Evolutionary conservation across 2,888 invertebrate genomes (phyloP).

Genomic region (Ichneumon xanthorius): DNA sequence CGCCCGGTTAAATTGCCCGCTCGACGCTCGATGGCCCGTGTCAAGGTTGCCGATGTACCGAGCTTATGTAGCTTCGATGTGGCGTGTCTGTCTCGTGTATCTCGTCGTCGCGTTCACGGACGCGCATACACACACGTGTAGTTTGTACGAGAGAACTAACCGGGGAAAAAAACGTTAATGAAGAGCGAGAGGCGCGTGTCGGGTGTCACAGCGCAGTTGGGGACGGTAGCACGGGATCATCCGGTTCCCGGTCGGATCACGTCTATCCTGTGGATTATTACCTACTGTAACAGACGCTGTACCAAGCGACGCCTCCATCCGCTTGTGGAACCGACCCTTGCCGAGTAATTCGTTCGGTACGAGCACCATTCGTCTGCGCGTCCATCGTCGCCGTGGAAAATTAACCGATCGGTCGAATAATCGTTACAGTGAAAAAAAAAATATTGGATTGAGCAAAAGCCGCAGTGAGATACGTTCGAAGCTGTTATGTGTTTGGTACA

Average conservation of each 20-base stretch:
- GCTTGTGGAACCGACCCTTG: slow-evolving; percentile 38
- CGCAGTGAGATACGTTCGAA: too few species aligned
- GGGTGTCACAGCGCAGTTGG: slow-evolving; percentile 57
- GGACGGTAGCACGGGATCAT: slow-evolving; percentile 63
- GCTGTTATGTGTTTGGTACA: too few species aligned
- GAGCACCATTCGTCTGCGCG: background rate
- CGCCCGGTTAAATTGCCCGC: slow-evolving; percentile 41
- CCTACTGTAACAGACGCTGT: slow-evolving; percentile 35
- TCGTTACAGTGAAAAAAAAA: background rate
- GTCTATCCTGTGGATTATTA: slow-evolving; percentile 58
- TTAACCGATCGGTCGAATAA: background rate
- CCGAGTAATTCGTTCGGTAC: slow-evolving; percentile 37
- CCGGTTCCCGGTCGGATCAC: slow-evolving; percentile 67
- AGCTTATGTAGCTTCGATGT: background rate
- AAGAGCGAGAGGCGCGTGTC: slow-evolving; percentile 61
- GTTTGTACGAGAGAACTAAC: slow-evolving; percentile 35
- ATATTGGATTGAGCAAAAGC: too few species aligned
- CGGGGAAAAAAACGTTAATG: slow-evolving; percentile 49
- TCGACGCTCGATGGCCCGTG: slow-evolving; percentile 22
- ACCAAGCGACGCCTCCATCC: slow-evolving; percentile 57
- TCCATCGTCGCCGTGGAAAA: background rate
- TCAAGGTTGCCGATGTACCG: slow-evolving; percentile 49
- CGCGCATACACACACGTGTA: slow-evolving; percentile 3
- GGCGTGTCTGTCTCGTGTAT: background rate
- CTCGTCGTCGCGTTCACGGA: slow-evolving; percentile 13